Percentiles rank a stretch among this genome's conserved stretches.
These are phyloP conservation scores for Acanthosoma haemorrhoidale DNA, from an alignment of 2,888 invertebrate genomes.

Conservation along the genomic window DNA sequence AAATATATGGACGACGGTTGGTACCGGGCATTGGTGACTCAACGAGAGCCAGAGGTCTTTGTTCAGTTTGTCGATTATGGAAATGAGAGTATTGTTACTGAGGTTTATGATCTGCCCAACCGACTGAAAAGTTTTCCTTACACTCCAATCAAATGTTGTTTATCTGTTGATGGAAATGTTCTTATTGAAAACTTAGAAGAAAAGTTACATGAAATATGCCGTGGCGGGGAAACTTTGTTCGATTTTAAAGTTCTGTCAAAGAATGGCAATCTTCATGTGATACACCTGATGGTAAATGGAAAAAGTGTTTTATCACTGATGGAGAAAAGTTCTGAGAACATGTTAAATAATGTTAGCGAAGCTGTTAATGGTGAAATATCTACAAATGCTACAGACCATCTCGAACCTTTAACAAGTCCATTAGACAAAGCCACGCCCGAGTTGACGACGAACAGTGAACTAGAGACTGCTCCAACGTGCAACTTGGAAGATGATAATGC, in stretches of 20 bases:
- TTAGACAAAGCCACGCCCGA: too few relatives aligned
- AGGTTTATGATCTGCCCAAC: slow-evolving; percentile 56
- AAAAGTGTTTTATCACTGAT: background rate
- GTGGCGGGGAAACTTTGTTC: background rate
- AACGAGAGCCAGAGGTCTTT: slow-evolving; percentile 49
- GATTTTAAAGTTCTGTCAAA: slow-evolving; percentile 8
- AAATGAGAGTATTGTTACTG: slow-evolving; percentile 58
- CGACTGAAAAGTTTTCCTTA: slow-evolving; percentile 51
- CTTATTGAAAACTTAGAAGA: background rate
- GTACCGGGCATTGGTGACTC: slow-evolving; percentile 50
- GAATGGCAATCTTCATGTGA: background rate
- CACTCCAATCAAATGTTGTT: slow-evolving; percentile 55
- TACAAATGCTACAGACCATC: too few relatives aligned
- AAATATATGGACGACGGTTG: slow-evolving; percentile 57
- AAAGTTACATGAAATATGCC: background rate
- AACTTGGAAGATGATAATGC: too few relatives aligned
- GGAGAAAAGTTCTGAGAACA: background rate
- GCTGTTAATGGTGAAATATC: too few relatives aligned
- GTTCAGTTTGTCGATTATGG: slow-evolving; percentile 67
- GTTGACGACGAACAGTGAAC: too few relatives aligned
- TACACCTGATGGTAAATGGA: background rate
- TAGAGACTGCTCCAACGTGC: too few relatives aligned
- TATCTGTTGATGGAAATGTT: background rate
- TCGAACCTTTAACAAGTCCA: too few relatives aligned
- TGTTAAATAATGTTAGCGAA: too few relatives aligned